Base-by-base conservation (phyloP, 2,888 invertebrate species). In the Nomada fabriciana region DNA sequence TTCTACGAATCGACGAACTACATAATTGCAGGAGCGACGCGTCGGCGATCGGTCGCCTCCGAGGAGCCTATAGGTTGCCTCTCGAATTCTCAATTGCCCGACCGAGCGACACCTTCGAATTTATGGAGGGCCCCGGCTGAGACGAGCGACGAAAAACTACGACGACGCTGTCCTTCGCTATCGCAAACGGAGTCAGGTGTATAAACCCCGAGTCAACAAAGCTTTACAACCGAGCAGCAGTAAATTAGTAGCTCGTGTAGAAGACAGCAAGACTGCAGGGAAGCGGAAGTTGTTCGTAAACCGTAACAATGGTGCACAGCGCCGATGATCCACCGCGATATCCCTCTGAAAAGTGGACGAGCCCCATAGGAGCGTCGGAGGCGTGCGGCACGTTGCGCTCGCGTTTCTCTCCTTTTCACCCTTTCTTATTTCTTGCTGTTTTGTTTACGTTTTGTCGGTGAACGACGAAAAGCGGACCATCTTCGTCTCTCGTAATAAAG, bases 1-100 rank as follows among this genome's bases (percentile, higher is more conserved):
- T 84, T 86, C 70, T 23, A 76, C 78, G 82, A 84, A 86, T 74
- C 67, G 67, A 77, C 59, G 55, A 64, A 74, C 64, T 69, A 13
- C 11, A 47, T 15, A 80, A 74, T 71, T 74, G 75, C 60, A 65
- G 76, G 83, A 72, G 36, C 36, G 36, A 36, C 36, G 36, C 73
- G 53, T 80, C 69, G 69, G 64, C 81, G 73, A 74, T 50, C 18
- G 42, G 47, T 47, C 47, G 47, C 15, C 13, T 74, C 73, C 53
- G 63, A 63, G 63, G 76, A 36, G 10, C 25, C 42, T 7, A 1
- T 0, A 29, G 29, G 29, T 29, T 25, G 29, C 11, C 47, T n/a
- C 43, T 13, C 23, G 65, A 60, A 20, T 25, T 53, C 42, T n/a
- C 29, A 2, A 52, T 15, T 15, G 47, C 47, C 3, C 15, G 47